Evolutionary conservation across 2,888 invertebrate genomes (phyloP), one percentile per base, ranked within the genome.

Genomic region (Heteropelma amictum): DNA sequence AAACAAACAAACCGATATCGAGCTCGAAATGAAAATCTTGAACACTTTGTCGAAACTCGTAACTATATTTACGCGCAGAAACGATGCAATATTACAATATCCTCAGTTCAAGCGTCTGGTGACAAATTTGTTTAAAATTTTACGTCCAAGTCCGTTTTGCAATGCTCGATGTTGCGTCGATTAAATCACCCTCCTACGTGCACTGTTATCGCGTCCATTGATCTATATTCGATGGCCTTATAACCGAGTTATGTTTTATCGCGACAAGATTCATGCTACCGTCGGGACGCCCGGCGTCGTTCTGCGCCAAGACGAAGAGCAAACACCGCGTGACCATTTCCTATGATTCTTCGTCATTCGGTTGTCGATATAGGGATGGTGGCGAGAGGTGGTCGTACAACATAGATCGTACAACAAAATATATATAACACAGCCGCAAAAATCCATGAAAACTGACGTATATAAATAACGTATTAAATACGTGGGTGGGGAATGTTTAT

Each of bases 271-370:
- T 82, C 83, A 81, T 84, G 79, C 81, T 81, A 80, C 53, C 79
- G 79, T 74, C 68, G 40, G 61, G 79, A 82, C 82, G 81, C 77
- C 64, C 79, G 79, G 77, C 80, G 82, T 80, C 80, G 79, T 80
- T 85, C 84, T 84, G 85, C 5, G 6, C 54, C 77, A 77, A 72
- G 72, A 68, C 42, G 28, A 33, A 54, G 58, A 54, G 23, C 40
- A 56, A 63, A 64, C n/a, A n/a, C 47, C 71, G 28, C 53, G 69
- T 53, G 70, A 77, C 75, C 75, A 47, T 72, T 60, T 47, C 56
- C 53, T 8, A 47, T 42, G 72, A 72, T 75, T 67, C 70, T 67
- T 67, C 77, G 69, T 74, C 68, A 74, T 19, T 56, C 42, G 49
- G 33, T 65, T 26, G 60, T 65, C 74, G 61, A 65, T 70, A 12